Base-by-base conservation (phyloP, 2,113 vertebrate genomes). In the Callithrix jacchus region DNA sequence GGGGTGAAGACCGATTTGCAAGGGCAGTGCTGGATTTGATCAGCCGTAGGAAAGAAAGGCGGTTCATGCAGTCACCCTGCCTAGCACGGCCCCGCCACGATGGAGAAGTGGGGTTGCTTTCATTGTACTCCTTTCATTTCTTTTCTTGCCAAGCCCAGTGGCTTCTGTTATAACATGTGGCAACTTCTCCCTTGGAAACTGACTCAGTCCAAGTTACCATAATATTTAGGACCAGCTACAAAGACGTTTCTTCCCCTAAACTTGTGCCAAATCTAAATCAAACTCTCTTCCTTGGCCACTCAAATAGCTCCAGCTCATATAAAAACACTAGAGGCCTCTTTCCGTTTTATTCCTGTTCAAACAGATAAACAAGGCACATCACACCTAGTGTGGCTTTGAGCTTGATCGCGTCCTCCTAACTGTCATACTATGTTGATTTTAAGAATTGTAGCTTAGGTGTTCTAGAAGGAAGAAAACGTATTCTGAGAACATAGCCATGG, bases 111-210 rank as follows among this genome's bases (percentile, higher is more conserved):
- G 54, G 10, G 77, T 21, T 92, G 73, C 61, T 88, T 86, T 84
- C 11, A 49, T 42, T 91, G 87, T 82, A 47, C 16, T 83, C 83
- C 90, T 92, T 83, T 61, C 27, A 37, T 40, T 92, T n/a, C 25
- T 27, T 92, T 86, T 91, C 61, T 88, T 95, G 96, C 97, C 96
- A 97, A 97, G 87, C 90, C 87, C 91, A 30, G 9, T 98, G 80
- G 85, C 97, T 96, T 95, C 93, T 96, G 96, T 97, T 97, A 35
- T 0, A 97, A 98, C 97, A 95, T 97, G 97, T 92, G 97, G 96
- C 21, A 49, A 93, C 98, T 93, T 97, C 95, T 97, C 95, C 95
- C 97, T 87, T 61, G 66, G 71, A 96, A 94, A 83, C 91, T 80
- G 81, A 94, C 76, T 93, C 80, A 16, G 61, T 92, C 97, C 96